A percentile compares a stretch with the other conserved stretches of the same genome.
These are phyloP conservation scores for Pagetopsis macropterus DNA, from an alignment of 2,797 vertebrate species.

Conservation along the genomic window DNA sequence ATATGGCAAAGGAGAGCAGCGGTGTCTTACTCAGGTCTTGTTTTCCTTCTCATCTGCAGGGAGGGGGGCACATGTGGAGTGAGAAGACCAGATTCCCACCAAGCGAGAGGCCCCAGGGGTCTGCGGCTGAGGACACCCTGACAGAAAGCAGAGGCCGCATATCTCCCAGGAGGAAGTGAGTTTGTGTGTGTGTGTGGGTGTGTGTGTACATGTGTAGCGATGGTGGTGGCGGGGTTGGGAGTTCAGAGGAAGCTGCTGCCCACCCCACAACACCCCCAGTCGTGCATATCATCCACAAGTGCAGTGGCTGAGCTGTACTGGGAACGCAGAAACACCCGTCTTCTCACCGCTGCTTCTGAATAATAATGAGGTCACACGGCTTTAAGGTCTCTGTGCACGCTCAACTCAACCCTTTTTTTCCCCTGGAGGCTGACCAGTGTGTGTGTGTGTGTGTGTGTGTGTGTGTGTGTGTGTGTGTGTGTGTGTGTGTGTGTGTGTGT, in stretches of 20 bases:
- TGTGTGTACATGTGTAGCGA: constrained; percentile 14
- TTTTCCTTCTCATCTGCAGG: constrained; percentile 67
- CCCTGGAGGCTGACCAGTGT: constrained; percentile 46
- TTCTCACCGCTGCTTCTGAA: constrained; percentile 82
- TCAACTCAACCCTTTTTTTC: constrained; percentile 50
- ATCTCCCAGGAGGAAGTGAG: constrained; percentile 85
- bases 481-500: constrained; percentile 19
- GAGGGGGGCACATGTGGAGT: constrained; percentile 43
- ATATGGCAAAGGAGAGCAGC: constrained; percentile 78
- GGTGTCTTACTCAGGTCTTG: constrained; percentile 79
- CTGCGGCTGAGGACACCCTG: constrained; percentile 84
- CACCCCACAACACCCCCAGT: constrained; percentile 29
- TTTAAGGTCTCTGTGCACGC: constrained; percentile 53
- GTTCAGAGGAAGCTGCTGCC: constrained; percentile 66
- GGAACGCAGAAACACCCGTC: constrained; percentile 75
- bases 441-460: constrained; percentile 21
- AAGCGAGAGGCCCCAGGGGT: constrained; percentile 80
- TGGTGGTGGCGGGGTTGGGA: constrained; percentile 5
- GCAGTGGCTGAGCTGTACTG: constrained; percentile 73
- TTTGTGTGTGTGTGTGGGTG: constrained; percentile 40
- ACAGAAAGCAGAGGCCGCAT: constrained; percentile 92
- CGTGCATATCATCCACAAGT: constrained; percentile 62
- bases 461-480: constrained; percentile 21
- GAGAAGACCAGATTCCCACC: constrained; percentile 88
- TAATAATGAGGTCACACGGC: constrained; percentile 78